A percentile compares a stretch with the other conserved stretches of the same genome.
These are phyloP conservation scores for Pomatorhinus ruficollis DNA, from an alignment of 2,113 vertebrate species.

Conservation along the genomic window DNA sequence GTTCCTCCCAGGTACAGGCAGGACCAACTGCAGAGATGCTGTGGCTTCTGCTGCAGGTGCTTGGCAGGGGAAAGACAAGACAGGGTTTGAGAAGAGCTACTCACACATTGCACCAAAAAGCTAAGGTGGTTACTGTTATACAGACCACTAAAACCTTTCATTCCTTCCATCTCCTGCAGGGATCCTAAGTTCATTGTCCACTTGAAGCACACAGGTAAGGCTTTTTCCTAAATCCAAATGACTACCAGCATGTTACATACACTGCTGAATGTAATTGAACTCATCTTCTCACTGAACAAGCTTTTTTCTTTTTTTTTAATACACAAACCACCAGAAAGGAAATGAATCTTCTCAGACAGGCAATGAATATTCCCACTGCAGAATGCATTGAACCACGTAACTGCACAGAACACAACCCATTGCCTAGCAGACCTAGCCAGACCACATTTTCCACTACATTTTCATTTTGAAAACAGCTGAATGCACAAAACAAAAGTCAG, in stretches of 20 bases:
- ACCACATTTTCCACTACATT: background rate
- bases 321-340: background rate
- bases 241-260: background rate
- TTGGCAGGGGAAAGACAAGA: background rate
- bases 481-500: background rate
- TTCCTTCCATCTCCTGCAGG: background rate
- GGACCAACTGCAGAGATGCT: background rate
- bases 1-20: background rate
- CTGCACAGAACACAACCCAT: background rate
- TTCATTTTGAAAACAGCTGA: constrained; percentile 3
- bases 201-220: background rate
- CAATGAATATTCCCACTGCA: background rate
- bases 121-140: background rate
- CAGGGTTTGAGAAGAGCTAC: background rate
- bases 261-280: background rate
- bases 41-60: background rate
- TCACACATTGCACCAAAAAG: background rate
- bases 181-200: background rate
- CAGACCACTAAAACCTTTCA: background rate
- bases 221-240: background rate
- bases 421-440: background rate
- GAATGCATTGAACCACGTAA: background rate
- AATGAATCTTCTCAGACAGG: background rate
- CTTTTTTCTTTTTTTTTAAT: background rate
- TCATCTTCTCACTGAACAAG: background rate